Percentiles rank a stretch among this genome's conserved stretches.
Evolutionary conservation across 1,140 invertebrate species (phyloP).

Genomic region (Bombus confusus): DNA sequence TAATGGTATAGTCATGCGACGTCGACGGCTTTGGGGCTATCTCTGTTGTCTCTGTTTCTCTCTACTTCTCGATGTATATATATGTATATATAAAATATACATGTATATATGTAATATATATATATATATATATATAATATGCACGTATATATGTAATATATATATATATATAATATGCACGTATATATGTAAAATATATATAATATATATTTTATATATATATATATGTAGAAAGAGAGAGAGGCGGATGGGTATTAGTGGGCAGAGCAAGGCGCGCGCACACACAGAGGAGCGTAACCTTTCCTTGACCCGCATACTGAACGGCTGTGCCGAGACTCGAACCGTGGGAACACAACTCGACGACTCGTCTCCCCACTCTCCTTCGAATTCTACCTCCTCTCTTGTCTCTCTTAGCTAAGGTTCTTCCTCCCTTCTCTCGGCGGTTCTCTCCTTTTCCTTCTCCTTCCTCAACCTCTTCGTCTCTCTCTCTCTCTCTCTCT

Average conservation of each 20-base stretch:
- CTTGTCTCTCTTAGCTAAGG: constrained; percentile 60
- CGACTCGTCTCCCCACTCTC: constrained; percentile 78
- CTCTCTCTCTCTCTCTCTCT: constrained; percentile 20
- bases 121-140: neutral
- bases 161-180: neutral
- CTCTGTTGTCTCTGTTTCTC: constrained; percentile 25
- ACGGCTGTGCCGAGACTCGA: constrained; percentile 82
- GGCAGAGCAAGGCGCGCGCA: constrained; percentile 69
- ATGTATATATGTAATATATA: neutral
- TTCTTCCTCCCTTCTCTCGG: constrained; percentile 44
- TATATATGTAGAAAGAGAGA: neutral
- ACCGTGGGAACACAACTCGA: constrained; percentile 82
- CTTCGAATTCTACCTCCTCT: constrained; percentile 68
- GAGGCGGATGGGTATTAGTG: constrained; percentile 71
- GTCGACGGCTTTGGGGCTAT: constrained; percentile 60
- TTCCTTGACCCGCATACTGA: constrained; percentile 83
- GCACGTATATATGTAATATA: neutral
- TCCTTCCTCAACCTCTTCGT: constrained; percentile 28
- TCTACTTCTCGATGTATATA: constrained; percentile 9
- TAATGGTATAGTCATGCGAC: constrained; percentile 77
- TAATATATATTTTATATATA: neutral
- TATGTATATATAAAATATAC: neutral
- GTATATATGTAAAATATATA: neutral
- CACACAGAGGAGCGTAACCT: constrained; percentile 79
- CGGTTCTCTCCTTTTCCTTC: constrained; percentile 21